Evolutionary conservation across 2,888 invertebrate species (phyloP), one percentile per base, ranked within the genome.

Genomic region (Drosophila borealis): DNA sequence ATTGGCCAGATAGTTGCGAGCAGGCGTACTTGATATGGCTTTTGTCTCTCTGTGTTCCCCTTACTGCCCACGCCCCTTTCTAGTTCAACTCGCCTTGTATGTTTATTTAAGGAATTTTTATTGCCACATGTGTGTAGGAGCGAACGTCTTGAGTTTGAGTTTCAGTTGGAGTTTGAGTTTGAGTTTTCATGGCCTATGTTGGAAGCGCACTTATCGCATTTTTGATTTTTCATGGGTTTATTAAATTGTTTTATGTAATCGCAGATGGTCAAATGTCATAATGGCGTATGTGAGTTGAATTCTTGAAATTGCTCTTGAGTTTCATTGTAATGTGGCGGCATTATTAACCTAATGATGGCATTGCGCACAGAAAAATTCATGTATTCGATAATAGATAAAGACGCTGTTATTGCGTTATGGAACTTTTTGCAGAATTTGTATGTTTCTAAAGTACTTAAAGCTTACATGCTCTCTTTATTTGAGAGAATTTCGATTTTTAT

Each of bases 141-240:
- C 34, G 39, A 19, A 41, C 36, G 71, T 36, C 25, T 59, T 19
- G 21, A 42, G 60, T 69, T 48, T 44, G 37, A 53, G 54, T 50
- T 41, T 10, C 45, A 41, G 70, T 49, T 49, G 17, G 63, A 17
- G 36, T 50, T 60, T 36, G 44, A 13, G 33, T 36, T 57, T 34
- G 14, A 29, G 42, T 54, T 33, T 42, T 17, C 13, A 39, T n/a
- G 17, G 34, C 37, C 37, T 37, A n/a, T 68, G 66, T 54, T 46
- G 33, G 59, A 29, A 42, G 72, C 72, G 48, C 49, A 70, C 70
- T 77, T 78, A 88, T 85, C 88, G 88, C 82, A 85, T 85, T 83
- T 81, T 75, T 63, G 86, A 88, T 85, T 88, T 86, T 84, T 80
- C 88, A 84, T 88, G 83, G 87, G 86, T 86, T 82, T 88, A 88